Percentiles rank a stretch among this genome's conserved stretches.
Conservation (phyloP, 2,113 vertebrate species). For the Eptesicus fuscus region DNA sequence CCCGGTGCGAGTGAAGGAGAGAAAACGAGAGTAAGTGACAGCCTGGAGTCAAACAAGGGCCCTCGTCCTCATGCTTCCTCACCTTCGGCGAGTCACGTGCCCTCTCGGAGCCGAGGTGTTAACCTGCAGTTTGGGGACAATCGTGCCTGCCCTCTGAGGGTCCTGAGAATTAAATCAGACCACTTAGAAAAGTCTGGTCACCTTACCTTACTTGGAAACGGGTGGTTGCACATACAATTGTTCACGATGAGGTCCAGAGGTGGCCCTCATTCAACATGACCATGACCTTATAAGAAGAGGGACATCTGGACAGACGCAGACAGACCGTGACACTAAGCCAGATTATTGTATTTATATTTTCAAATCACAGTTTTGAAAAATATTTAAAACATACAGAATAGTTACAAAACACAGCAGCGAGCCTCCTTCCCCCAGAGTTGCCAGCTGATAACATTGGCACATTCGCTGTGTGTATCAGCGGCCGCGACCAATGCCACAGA, state of each 20-base stretch:
- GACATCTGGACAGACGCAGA: too few species aligned
- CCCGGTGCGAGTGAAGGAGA: not conserved
- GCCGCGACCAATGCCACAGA: rapidly evolving
- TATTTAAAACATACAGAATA: not conserved
- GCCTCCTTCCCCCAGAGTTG: rapidly evolving
- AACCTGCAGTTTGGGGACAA: too few species aligned
- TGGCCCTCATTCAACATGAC: too few species aligned
- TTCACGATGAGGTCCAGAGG: too few species aligned
- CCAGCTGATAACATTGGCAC: rapidly evolving
- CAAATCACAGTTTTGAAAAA: not conserved
- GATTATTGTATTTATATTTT: not conserved
- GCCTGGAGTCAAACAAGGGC: too few species aligned
- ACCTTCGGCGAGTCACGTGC: not conserved
- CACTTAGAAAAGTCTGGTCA: not conserved
- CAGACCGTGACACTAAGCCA: not conserved
- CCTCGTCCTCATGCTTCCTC: not conserved
- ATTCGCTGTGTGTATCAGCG: rapidly evolving
- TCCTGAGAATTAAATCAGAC: not conserved
- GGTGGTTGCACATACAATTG: too few species aligned
- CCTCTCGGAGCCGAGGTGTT: not conserved
- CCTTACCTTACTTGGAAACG: too few species aligned
- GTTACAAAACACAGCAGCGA: too few species aligned
- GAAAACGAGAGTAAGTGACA: not conserved
- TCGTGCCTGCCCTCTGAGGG: rapidly evolving
- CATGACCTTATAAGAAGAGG: too few species aligned